Conservation (phyloP, 1,140 invertebrate genomes). For the Apolygus lucorum region DNA sequence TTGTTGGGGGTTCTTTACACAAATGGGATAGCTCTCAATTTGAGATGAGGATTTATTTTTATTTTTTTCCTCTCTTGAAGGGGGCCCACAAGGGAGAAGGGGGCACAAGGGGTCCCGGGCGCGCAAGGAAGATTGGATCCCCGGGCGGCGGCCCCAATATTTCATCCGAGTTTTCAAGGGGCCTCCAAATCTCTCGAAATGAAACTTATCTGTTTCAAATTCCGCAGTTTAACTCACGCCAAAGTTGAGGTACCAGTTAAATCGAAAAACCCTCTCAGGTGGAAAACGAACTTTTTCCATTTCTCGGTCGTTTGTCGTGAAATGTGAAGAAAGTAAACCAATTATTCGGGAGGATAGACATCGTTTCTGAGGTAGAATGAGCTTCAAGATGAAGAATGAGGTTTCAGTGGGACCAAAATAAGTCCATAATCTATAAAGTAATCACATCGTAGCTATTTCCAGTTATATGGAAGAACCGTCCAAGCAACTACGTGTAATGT, state of each 20-base stretch:
- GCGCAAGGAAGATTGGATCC: constrained; percentile 4
- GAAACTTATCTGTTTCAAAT: background rate
- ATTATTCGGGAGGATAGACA: too few species aligned
- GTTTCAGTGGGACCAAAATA: too few species aligned
- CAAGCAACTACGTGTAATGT: too few species aligned
- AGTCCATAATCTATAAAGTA: too few species aligned
- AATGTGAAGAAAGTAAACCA: too few species aligned
- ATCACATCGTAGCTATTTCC: too few species aligned
- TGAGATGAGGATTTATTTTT: constrained; percentile 16
- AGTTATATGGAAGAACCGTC: too few species aligned
- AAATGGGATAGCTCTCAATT: constrained; percentile 14
- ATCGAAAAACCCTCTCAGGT: background rate
- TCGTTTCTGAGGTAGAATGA: too few species aligned
- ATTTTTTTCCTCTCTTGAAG: background rate
- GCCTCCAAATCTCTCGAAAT: background rate
- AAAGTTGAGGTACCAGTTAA: background rate
- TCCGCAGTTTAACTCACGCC: background rate
- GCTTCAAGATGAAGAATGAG: too few species aligned
- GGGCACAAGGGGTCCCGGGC: background rate
- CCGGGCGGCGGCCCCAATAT: background rate
- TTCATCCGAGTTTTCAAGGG: background rate
- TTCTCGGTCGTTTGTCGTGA: too few species aligned
- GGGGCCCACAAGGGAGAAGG: background rate
- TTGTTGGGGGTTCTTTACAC: constrained; percentile 15
- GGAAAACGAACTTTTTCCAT: background rate